Percentiles rank a stretch among this genome's conserved stretches.
phyloP scores from a whole-genome alignment of 2,888 invertebrate genomes.

The Nyleta sp. region DNA sequence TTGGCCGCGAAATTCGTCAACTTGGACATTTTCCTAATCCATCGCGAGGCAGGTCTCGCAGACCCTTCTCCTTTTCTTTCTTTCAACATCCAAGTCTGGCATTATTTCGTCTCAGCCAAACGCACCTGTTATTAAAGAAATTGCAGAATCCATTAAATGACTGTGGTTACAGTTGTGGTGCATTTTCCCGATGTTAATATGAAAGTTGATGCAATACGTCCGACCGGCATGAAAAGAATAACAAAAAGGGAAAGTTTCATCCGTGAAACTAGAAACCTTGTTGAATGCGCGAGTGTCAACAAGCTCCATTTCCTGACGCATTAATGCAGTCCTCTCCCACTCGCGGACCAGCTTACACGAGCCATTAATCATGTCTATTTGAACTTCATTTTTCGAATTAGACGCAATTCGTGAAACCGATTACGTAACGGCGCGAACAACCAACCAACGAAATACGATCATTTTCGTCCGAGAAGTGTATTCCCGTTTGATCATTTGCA shows the following conservation, averaged over 20 bases:
- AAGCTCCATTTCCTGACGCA: slow-evolving; percentile 62
- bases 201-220: slow-evolving; percentile 51
- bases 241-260: slow-evolving; percentile 64
- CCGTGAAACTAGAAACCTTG: slow-evolving; percentile 71
- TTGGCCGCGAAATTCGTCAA: slow-evolving; percentile 19
- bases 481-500: background rate
- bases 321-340: slow-evolving; percentile 58
- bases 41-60: background rate
- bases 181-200: slow-evolving; percentile 46
- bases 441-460: slow-evolving; percentile 31
- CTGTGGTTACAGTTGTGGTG: slow-evolving; percentile 40
- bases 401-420: slow-evolving; percentile 35
- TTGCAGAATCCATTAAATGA: slow-evolving; percentile 45
- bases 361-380: slow-evolving; percentile 55
- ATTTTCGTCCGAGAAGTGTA: slow-evolving; percentile 1
- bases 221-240: slow-evolving; percentile 47
- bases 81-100: slow-evolving; percentile 11
- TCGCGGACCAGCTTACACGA: slow-evolving; percentile 36
- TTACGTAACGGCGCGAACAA: slow-evolving; percentile 25
- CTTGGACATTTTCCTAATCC: background rate
- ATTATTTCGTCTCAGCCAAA: slow-evolving; percentile 23
- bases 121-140: slow-evolving; percentile 42
- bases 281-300: slow-evolving; percentile 70
- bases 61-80: slow-evolving; percentile 14
- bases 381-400: slow-evolving; percentile 48